A percentile compares a stretch with the other conserved stretches of the same genome.
These are phyloP conservation scores for Heliconius ethilla DNA, from an alignment of 2,888 invertebrate genomes.

Conservation along the genomic window DNA sequence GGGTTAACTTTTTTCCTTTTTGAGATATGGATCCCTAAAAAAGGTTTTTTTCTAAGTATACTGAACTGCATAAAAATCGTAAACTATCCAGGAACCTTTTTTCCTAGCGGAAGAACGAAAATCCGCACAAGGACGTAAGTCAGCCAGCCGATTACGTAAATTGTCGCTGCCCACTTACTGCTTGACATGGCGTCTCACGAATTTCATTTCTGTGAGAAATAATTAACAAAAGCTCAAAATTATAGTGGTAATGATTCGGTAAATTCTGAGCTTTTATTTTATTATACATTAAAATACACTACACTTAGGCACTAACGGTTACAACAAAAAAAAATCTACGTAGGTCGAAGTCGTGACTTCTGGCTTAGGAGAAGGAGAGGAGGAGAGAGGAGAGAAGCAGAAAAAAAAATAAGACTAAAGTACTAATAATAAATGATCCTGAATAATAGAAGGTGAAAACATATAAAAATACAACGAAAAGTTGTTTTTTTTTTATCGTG, in stretches of 20 bases:
- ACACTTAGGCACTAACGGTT: not conserved
- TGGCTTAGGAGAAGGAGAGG: not conserved
- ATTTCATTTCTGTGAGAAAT: conserved; percentile 16
- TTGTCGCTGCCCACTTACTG: conserved; percentile 36
- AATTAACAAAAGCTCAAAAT: conserved; percentile 7
- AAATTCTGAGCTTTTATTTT: not conserved
- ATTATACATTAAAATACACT: not conserved
- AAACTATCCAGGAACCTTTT: conserved; percentile 29
- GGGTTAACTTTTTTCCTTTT: no score
- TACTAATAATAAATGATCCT: not conserved
- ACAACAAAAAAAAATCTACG: not conserved
- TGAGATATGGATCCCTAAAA: no score
- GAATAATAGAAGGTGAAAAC: no score
- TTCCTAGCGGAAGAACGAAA: conserved; percentile 40
- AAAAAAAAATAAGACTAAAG: not conserved
- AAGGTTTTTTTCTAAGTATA: not conserved
- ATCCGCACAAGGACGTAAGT: conserved; percentile 39
- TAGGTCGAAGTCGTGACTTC: not conserved
- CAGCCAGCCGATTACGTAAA: conserved; percentile 39
- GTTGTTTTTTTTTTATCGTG: not conserved
- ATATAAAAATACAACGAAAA: not conserved
- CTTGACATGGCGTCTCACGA: conserved; percentile 28
- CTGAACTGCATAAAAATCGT: not conserved
- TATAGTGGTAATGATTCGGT: not conserved
- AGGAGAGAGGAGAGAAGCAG: no score